Evolutionary conservation across 2,797 vertebrate species (phyloP).

Genomic region (Margarornis squamiger): DNA sequence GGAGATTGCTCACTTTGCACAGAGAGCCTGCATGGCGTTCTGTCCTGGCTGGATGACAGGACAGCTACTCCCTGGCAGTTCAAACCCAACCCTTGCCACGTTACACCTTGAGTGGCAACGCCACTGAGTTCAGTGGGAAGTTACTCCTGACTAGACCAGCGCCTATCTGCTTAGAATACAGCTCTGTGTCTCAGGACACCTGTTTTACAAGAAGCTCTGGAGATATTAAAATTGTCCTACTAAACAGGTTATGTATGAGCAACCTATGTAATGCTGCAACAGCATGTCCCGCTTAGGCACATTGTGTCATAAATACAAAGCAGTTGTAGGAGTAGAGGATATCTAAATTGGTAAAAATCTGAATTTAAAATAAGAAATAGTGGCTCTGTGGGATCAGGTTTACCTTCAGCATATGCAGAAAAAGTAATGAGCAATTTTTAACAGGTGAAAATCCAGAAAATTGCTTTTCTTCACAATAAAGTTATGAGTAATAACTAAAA

Average conservation of each 20-base stretch:
- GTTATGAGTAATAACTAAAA: constrained; percentile 67
- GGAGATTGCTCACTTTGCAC: not conserved
- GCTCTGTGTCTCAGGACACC: not conserved
- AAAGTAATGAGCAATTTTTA: constrained; percentile 34
- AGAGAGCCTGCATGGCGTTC: not conserved
- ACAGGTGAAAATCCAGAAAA: constrained; percentile 50
- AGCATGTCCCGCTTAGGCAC: constrained; percentile 1
- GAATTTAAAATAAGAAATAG: constrained; percentile 59
- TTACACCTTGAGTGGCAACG: not conserved
- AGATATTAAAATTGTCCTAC: not conserved
- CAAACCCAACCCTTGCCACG: not conserved
- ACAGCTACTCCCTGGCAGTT: not conserved
- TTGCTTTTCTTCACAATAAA: constrained; percentile 35
- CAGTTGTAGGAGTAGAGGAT: not conserved
- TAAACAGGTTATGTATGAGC: not conserved
- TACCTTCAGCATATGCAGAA: constrained; percentile 48
- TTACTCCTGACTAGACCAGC: not conserved
- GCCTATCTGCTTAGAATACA: not conserved
- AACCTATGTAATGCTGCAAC: not conserved
- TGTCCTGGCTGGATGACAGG: not conserved
- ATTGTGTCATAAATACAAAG: not conserved
- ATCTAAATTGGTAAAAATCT: constrained; percentile 29
- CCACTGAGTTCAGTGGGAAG: not conserved
- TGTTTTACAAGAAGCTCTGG: not conserved
- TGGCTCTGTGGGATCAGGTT: constrained; percentile 36